A percentile compares a stretch with the other conserved stretches of the same genome.
Evolutionary conservation across 2,113 vertebrate genomes (phyloP).

Genomic region (Okapia johnstoni): DNA sequence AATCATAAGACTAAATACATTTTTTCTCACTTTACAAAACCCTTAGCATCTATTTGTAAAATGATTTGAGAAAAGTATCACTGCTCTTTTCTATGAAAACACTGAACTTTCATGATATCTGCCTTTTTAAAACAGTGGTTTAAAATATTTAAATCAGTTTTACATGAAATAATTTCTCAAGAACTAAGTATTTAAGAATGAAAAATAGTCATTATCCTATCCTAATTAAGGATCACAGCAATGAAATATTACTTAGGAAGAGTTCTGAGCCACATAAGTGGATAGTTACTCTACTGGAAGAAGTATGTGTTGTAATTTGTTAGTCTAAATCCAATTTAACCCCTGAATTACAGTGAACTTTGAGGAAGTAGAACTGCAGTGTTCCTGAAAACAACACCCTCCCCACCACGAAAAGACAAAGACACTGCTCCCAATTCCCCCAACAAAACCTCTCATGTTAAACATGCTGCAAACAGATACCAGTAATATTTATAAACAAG

Average conservation of each 20-base stretch:
- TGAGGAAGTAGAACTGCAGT: background rate
- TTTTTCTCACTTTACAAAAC: slow-evolving; percentile 14
- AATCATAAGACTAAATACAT: background rate
- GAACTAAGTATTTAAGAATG: background rate
- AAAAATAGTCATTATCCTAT: background rate
- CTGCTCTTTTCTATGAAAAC: background rate
- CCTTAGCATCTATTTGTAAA: background rate
- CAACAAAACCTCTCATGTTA: background rate
- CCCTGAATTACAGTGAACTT: background rate
- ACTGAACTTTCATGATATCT: background rate
- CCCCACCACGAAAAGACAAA: background rate
- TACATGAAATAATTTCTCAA: slow-evolving; percentile 22
- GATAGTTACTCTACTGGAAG: background rate
- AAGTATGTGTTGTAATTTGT: background rate
- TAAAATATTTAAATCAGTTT: slow-evolving; percentile 41
- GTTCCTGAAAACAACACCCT: background rate
- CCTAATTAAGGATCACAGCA: slow-evolving; percentile 3
- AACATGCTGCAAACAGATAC: background rate
- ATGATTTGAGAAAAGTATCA: background rate
- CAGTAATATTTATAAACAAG: background rate
- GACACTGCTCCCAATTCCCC: background rate
- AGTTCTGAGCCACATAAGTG: background rate
- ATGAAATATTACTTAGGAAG: background rate
- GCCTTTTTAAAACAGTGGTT: background rate
- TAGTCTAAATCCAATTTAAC: background rate